phyloP scores from a whole-genome alignment of 2,888 invertebrate genomes.

The Drosophila suboccidentalis region DNA sequence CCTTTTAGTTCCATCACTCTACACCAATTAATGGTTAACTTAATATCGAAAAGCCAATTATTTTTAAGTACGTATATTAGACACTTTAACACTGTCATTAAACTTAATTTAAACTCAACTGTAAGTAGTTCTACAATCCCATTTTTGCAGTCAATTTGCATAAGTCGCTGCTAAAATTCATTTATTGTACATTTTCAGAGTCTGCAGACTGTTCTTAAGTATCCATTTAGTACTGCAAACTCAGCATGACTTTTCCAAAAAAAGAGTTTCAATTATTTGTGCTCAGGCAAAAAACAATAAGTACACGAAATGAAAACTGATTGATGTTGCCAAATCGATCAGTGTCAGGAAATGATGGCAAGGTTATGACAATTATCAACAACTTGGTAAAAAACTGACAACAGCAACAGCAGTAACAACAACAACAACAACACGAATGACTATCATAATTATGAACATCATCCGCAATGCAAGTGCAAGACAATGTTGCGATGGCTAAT shows the following conservation, averaged over 20 bases:
- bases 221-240: conserved; percentile 25
- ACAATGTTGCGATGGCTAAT: conserved; percentile 56
- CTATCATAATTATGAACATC: conserved; percentile 51
- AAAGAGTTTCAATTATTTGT: conserved; percentile 65
- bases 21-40: background rate
- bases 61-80: background rate
- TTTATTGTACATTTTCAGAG: background rate
- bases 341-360: conserved; percentile 81
- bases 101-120: conserved; percentile 13
- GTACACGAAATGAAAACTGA: conserved; percentile 34
- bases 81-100: conserved; percentile 20
- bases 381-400: conserved; percentile 37
- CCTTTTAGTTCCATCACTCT: background rate
- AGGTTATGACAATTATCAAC: conserved; percentile 75
- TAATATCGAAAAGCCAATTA: conserved; percentile 1
- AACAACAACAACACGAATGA: conserved; percentile 9
- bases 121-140: conserved; percentile 15
- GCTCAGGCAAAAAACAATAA: conserved; percentile 23
- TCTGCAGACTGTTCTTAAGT: conserved; percentile 12
- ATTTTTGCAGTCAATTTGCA: conserved; percentile 19
- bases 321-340: conserved; percentile 73
- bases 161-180: conserved; percentile 15
- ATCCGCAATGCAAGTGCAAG: conserved; percentile 36
- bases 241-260: conserved; percentile 68
- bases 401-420: background rate